Conservation (phyloP, 23 tunicate species). For the Botrylloides violaceus region DNA sequence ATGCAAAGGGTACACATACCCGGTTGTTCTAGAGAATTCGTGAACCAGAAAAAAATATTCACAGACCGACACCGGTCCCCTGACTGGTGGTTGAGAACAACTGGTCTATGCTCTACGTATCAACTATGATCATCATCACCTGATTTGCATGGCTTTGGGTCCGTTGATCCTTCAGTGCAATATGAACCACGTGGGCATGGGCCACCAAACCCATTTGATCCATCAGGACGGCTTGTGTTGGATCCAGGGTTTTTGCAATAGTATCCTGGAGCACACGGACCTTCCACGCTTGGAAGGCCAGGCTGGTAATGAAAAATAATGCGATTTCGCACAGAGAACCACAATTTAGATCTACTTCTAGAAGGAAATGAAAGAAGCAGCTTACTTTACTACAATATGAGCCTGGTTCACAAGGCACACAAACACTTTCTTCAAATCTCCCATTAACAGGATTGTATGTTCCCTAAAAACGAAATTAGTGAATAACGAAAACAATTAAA, state of each 20-base stretch:
- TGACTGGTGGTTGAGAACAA: no score
- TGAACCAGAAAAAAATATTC: no score
- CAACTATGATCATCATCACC: constrained; percentile 28
- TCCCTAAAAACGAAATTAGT: constrained; percentile 44
- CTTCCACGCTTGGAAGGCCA: constrained; percentile 39
- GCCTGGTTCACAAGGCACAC: constrained; percentile 59
- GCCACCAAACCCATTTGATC: constrained; percentile 39
- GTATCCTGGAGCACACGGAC: constrained; percentile 65
- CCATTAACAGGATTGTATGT: constrained; percentile 65
- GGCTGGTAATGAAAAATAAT: constrained; percentile 26
- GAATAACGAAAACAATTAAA: not conserved
- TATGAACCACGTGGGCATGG: constrained; percentile 82
- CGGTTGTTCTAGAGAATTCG: no score
- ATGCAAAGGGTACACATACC: no score
- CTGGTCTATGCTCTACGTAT: no score
- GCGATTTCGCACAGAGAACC: no score
- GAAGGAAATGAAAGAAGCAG: not conserved
- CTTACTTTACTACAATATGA: constrained; percentile 64
- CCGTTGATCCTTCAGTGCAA: constrained; percentile 41
- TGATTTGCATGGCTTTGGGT: constrained; percentile 27
- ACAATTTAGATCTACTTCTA: no score
- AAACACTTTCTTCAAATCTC: constrained; percentile 26
- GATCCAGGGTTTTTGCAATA: constrained; percentile 72
- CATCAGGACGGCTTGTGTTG: constrained; percentile 52
- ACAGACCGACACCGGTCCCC: no score